These are phyloP conservation scores for Macrosteles quadrilineatus DNA, from an alignment of 1,140 invertebrate species.

Conservation along the genomic window DNA sequence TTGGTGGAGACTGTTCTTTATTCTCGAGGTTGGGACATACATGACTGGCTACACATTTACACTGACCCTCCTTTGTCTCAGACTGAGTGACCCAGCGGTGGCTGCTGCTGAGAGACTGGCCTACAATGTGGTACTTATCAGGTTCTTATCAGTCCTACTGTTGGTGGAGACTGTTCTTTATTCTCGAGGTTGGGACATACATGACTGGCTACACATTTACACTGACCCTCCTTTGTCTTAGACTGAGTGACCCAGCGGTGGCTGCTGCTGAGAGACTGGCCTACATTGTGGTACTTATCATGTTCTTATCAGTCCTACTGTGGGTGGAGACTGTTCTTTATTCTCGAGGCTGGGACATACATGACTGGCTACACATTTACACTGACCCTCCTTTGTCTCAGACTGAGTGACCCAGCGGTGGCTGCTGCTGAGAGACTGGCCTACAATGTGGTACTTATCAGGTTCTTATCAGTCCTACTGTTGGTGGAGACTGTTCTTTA, in stretches of 20 bases:
- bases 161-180: constrained; percentile 90
- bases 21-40: constrained; percentile 72
- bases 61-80: constrained; percentile 73
- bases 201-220: constrained; percentile 81
- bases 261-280: constrained; percentile 15
- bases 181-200: constrained; percentile 72
- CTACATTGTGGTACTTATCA: constrained; percentile 75
- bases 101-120: constrained; percentile 15
- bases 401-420: neutral
- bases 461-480: constrained; percentile 95
- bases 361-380: constrained; percentile 81
- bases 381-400: constrained; percentile 73
- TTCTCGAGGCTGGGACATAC: constrained; percentile 72
- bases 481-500: constrained; percentile 90
- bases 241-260: neutral
- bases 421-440: constrained; percentile 15
- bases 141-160: constrained; percentile 95
- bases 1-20: constrained; percentile 90
- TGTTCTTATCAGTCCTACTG: constrained; percentile 95
- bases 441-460: constrained; percentile 75
- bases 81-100: neutral
- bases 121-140: constrained; percentile 75
- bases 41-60: constrained; percentile 81
- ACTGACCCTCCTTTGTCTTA: constrained; percentile 82
- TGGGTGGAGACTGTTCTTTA: constrained; percentile 90